Conservation (phyloP, 2,113 vertebrate species). For the Pionites leucogaster region DNA sequence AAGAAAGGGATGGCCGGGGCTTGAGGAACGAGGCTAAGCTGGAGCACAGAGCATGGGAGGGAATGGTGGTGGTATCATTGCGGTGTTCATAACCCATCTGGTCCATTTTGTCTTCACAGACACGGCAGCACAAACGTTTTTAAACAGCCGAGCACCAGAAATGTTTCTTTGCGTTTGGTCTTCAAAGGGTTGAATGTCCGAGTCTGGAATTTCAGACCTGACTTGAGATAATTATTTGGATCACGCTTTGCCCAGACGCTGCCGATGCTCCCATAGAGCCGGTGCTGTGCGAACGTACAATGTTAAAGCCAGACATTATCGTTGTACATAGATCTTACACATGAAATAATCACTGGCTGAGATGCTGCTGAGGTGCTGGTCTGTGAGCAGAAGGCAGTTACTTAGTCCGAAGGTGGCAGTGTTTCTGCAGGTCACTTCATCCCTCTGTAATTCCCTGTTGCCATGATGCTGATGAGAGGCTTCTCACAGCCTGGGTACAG, state of each 20-base stretch:
- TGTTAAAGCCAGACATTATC: fast-evolving
- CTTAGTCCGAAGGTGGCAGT: not conserved
- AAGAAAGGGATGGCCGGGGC: too few relatives aligned
- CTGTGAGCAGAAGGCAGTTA: not conserved
- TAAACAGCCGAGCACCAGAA: not conserved
- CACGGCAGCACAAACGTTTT: not conserved
- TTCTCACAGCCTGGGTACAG: not conserved
- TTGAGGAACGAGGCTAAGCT: not conserved
- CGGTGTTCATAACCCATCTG: not conserved
- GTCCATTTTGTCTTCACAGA: not conserved
- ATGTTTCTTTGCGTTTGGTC: not conserved
- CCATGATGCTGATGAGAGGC: not conserved
- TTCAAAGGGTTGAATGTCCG: not conserved
- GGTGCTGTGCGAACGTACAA: too few relatives aligned
- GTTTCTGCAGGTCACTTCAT: not conserved
- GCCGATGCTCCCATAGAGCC: not conserved
- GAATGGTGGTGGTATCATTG: not conserved
- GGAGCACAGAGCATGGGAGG: fast-evolving
- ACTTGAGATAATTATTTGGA: not conserved
- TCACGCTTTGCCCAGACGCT: not conserved
- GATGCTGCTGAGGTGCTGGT: not conserved
- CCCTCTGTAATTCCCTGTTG: not conserved
- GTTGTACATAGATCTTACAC: fast-evolving
- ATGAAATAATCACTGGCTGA: not conserved
- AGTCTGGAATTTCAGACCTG: not conserved